Conservation (phyloP, 1,140 invertebrate species). For the Lamellibrachia luymesi region DNA sequence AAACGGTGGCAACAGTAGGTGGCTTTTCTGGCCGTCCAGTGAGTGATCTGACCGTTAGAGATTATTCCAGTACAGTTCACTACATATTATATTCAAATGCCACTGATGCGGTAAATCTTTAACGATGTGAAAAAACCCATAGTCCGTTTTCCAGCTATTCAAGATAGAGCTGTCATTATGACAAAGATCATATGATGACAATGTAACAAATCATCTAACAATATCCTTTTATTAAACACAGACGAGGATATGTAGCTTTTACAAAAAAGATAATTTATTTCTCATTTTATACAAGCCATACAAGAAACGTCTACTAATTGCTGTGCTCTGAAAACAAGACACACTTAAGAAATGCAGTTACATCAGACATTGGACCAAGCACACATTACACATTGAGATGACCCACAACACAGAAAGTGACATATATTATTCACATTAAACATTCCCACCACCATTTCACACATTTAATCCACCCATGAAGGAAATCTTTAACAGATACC, state of each 20-base stretch:
- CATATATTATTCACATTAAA: neutral
- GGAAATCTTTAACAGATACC: neutral
- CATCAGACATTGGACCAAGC: neutral
- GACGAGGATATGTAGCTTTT: neutral
- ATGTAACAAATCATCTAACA: too few relatives aligned
- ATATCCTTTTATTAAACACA: neutral
- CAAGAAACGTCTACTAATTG: neutral
- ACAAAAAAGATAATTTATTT: neutral
- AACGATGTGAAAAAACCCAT: too few relatives aligned
- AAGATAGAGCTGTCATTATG: too few relatives aligned
- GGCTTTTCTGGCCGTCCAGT: too few relatives aligned
- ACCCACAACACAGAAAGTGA: neutral
- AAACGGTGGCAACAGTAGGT: too few relatives aligned
- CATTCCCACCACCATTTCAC: neutral
- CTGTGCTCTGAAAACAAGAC: neutral
- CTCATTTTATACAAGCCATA: neutral
- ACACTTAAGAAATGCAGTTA: neutral
- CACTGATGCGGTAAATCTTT: too few relatives aligned
- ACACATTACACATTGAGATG: neutral
- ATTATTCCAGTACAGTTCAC: too few relatives aligned
- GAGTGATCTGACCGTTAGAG: too few relatives aligned
- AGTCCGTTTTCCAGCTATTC: too few relatives aligned
- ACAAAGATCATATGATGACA: too few relatives aligned
- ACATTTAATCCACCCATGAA: neutral
- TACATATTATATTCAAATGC: too few relatives aligned